Conservation (phyloP, 2,888 invertebrate species). For the Papilio protenor region DNA sequence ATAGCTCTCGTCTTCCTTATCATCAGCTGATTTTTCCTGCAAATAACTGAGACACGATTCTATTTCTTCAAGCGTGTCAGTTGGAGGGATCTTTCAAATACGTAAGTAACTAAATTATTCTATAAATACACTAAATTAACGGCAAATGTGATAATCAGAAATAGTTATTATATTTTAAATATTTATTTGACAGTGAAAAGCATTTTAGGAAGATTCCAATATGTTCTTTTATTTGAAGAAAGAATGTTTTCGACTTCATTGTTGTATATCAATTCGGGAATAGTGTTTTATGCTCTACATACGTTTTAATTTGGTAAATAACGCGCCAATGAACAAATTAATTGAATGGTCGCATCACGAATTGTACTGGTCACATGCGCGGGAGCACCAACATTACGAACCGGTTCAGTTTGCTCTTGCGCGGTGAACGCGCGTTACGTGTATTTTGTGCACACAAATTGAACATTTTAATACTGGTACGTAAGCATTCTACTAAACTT, state of each 20-base stretch:
- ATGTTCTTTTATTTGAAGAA: neutral
- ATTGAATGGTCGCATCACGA: conserved; percentile 69
- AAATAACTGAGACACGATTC: conserved; percentile 60
- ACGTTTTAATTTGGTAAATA: conserved; percentile 39
- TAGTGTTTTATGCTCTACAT: conserved; percentile 31
- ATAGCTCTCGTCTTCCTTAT: conserved; percentile 78
- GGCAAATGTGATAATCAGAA: neutral
- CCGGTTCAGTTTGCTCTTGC: conserved; percentile 68
- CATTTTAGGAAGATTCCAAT: neutral
- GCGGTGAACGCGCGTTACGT: conserved; percentile 74
- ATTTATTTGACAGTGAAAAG: neutral
- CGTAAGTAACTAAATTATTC: conserved; percentile 32
- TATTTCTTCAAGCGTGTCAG: conserved; percentile 42
- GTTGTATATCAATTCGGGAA: conserved; percentile 7
- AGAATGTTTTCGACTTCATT: neutral
- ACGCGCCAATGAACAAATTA: conserved; percentile 55
- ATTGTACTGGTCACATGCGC: conserved; percentile 71
- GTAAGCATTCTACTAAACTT: conserved; percentile 52
- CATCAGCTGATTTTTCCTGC: conserved; percentile 74
- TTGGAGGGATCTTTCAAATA: conserved; percentile 37
- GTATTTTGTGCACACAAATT: conserved; percentile 50
- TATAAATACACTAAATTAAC: neutral
- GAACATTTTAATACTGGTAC: conserved; percentile 64
- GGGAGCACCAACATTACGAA: conserved; percentile 66
- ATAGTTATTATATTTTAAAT: neutral